Percentiles rank a stretch among this genome's conserved stretches.
These are phyloP conservation scores for mouse (Mus musculus) DNA, from an alignment of 2,113 vertebrate species.

Conservation along the genomic window GRCm39 chr11:4853501-4854000, in stretches of 20 bases:
- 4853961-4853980: slow-evolving; percentile 6
- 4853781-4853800: not conserved
- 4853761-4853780: not conserved
- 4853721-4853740: not conserved
- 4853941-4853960: slow-evolving; percentile 2
- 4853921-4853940: not conserved
- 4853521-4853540: too few relatives aligned
- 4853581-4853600: too few relatives aligned
- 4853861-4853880: slow-evolving; percentile 37
- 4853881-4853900: not conserved
- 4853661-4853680: too few relatives aligned
- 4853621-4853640: too few relatives aligned
- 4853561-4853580: too few relatives aligned
- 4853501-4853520: too few relatives aligned
- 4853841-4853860: not conserved
- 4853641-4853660: too few relatives aligned
- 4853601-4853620: too few relatives aligned
- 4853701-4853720: slow-evolving; percentile 12
- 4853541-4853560: too few relatives aligned
- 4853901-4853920: not conserved
- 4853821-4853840: not conserved
- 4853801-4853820: not conserved
- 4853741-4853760: slow-evolving; percentile 23
- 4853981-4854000: not conserved
- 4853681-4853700: not conserved